These are phyloP conservation scores for Rachycentron canadum DNA, from an alignment of 2,797 vertebrate species.

Conservation along the genomic window DNA sequence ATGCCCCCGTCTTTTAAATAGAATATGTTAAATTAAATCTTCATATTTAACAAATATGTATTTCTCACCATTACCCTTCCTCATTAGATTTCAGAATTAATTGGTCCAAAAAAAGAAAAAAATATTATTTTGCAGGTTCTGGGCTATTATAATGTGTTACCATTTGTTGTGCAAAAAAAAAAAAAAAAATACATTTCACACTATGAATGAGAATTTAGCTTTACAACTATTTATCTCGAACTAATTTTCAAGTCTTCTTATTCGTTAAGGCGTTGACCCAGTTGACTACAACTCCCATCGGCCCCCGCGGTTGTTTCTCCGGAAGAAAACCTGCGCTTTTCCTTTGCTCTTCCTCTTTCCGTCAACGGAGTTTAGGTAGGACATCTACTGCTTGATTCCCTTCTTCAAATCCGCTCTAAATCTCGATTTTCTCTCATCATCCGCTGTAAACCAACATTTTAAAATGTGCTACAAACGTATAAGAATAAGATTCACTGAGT, in stretches of 20 bases:
- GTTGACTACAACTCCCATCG: slow-evolving; percentile 70
- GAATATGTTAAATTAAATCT: too few species aligned
- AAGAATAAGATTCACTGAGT: fast-evolving
- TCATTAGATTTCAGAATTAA: too few species aligned
- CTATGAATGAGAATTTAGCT: too few species aligned
- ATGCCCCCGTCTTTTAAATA: too few species aligned
- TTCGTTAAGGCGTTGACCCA: not conserved
- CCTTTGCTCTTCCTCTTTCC: slow-evolving; percentile 85
- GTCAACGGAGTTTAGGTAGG: slow-evolving; percentile 88
- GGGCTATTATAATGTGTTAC: too few species aligned
- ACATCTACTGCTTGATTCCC: slow-evolving; percentile 6
- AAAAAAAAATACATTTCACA: too few species aligned
- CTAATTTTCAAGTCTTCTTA: not conserved
- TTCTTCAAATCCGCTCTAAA: slow-evolving; percentile 73
- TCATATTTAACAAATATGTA: too few species aligned
- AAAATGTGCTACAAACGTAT: not conserved
- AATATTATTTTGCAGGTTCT: too few species aligned
- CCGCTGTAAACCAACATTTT: slow-evolving; percentile 26
- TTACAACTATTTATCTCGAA: too few species aligned
- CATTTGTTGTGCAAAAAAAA: too few species aligned
- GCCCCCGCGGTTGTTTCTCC: slow-evolving; percentile 65
- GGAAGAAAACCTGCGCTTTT: slow-evolving; percentile 82
- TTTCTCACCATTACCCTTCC: too few species aligned
- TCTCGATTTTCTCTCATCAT: slow-evolving; percentile 76
- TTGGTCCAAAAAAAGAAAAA: too few species aligned